Percentiles rank a stretch among this genome's conserved stretches.
Conservation (phyloP, 2,113 vertebrate genomes). For the Naja naja region DNA sequence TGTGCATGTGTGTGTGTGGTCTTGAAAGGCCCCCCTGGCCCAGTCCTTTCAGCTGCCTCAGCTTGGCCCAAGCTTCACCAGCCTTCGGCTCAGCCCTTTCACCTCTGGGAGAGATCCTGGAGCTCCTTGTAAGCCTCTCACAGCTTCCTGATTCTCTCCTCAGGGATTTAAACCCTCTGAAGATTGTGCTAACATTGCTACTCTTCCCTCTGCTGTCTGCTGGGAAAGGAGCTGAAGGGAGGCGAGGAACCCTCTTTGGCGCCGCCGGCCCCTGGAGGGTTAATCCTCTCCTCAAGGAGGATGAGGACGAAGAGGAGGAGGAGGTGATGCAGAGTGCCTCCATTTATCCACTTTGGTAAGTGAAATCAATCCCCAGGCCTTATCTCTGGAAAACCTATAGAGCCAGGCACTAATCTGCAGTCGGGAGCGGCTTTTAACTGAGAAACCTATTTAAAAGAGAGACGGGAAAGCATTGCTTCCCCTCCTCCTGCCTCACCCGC, state of each 20-base stretch:
- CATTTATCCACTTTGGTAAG: conserved; percentile 75
- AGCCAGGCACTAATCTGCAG: conserved; percentile 76
- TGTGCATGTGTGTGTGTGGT: background rate
- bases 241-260: too few relatives aligned
- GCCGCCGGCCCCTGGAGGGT: conserved; percentile 59
- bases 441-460: conserved; percentile 57
- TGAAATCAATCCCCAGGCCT: conserved; percentile 83
- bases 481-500: background rate
- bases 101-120: conserved; percentile 2
- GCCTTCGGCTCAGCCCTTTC: conserved; percentile 5
- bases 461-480: background rate
- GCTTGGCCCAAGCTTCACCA: conserved; percentile 49
- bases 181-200: background rate
- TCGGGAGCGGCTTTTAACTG: conserved; percentile 71
- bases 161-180: conserved; percentile 42
- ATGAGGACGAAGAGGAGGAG: conserved; percentile 26
- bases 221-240: background rate
- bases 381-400: conserved; percentile 80
- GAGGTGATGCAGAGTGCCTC: conserved; percentile 45
- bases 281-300: conserved; percentile 58
- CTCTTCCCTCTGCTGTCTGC: background rate
- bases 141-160: conserved; percentile 11
- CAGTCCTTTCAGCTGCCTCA: conserved; percentile 51
- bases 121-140: conserved; percentile 38
- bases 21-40: conserved; percentile 32